phyloP scores from a whole-genome alignment of 2,888 invertebrate genomes.

The Oligia strigilis region DNA sequence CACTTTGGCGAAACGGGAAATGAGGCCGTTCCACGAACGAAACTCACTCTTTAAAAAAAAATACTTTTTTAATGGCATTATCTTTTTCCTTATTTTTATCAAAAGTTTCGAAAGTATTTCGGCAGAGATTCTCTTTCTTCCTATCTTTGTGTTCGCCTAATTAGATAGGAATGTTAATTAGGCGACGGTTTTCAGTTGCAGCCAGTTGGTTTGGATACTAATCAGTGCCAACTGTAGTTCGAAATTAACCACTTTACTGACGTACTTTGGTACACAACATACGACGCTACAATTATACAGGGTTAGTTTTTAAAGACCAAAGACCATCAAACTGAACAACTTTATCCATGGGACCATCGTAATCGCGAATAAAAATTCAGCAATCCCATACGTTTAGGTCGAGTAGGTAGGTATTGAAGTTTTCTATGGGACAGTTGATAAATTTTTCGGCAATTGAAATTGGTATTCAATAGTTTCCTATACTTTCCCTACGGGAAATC shows the following conservation, averaged over 20 bases:
- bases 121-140: slow-evolving; percentile 12
- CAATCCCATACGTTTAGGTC: too few species aligned
- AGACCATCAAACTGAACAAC: too few species aligned
- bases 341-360: too few species aligned
- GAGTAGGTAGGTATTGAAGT: too few species aligned
- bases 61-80: too few species aligned
- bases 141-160: slow-evolving; percentile 45
- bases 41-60: background rate
- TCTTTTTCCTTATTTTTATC: background rate
- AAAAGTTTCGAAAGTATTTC: slow-evolving; percentile 9
- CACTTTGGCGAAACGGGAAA: background rate
- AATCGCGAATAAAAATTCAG: too few species aligned
- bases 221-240: background rate
- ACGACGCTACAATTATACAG: too few species aligned
- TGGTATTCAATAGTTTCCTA: background rate
- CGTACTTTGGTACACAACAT: too few species aligned
- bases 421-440: too few species aligned
- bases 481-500: too few species aligned
- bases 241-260: background rate
- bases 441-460: background rate
- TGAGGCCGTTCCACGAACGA: background rate
- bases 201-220: slow-evolving; percentile 3
- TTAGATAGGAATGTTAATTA: slow-evolving; percentile 49
- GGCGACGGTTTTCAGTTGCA: slow-evolving; percentile 29
- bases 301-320: too few species aligned